These are phyloP conservation scores for Graptemys geographica DNA, from an alignment of 2,797 vertebrate genomes.

Conservation along the genomic window DNA sequence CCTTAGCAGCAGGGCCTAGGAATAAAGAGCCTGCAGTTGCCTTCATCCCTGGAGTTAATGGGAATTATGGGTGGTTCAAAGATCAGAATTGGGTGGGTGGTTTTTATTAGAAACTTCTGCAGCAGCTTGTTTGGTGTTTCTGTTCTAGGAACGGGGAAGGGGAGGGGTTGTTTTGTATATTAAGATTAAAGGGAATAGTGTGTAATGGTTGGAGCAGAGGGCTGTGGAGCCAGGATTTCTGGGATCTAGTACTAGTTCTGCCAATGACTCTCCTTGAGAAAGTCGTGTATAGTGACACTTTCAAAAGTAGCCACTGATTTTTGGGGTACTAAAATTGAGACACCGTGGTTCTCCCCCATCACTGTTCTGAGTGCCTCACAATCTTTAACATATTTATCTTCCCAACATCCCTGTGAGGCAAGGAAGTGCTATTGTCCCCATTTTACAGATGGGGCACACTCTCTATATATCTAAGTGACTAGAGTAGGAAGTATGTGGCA, in stretches of 20 bases:
- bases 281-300: neutral
- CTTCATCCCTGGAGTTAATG: neutral
- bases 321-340: neutral
- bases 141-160: neutral
- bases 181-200: neutral
- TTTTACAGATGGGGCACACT: constrained; percentile 14
- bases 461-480: neutral
- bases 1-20: neutral
- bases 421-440: neutral
- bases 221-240: neutral
- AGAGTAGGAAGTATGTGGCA: neutral
- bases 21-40: neutral
- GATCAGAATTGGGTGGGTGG: neutral
- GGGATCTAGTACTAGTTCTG: neutral
- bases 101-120: neutral
- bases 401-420: neutral
- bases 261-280: neutral
- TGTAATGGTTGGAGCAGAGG: neutral
- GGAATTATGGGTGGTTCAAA: neutral
- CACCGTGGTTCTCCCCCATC: neutral
- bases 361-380: constrained; percentile 1
- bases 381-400: neutral
- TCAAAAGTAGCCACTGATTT: neutral
- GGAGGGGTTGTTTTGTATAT: neutral
- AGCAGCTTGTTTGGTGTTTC: neutral